Evolutionary conservation across 2,888 invertebrate genomes (phyloP).

Genomic region (Zaprionus lineosus): DNA sequence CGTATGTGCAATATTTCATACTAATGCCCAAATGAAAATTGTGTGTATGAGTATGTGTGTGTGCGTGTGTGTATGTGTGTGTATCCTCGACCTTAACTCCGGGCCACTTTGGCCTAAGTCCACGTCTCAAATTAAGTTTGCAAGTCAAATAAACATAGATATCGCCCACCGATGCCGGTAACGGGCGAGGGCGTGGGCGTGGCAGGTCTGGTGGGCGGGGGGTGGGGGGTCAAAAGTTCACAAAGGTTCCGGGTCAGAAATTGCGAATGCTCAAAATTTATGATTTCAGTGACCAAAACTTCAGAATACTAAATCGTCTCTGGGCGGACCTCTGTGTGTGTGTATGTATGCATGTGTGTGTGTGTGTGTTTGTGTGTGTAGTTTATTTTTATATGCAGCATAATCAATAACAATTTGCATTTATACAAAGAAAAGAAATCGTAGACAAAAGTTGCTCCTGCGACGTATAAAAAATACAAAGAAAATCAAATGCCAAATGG

Average conservation of each 20-base stretch:
- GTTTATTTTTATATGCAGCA: slow-evolving; percentile 58
- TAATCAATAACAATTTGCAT: slow-evolving; percentile 77
- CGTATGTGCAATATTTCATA: slow-evolving; percentile 63
- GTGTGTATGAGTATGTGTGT: slow-evolving; percentile 14
- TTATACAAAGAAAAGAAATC: slow-evolving; percentile 35
- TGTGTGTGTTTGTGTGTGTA: slow-evolving; percentile 8
- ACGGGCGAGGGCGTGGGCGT: too few species aligned
- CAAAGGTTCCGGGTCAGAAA: slow-evolving; percentile 39
- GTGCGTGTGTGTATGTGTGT: slow-evolving; percentile 16
- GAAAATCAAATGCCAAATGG: slow-evolving; percentile 53
- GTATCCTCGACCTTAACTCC: too few species aligned
- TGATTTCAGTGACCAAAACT: slow-evolving; percentile 11
- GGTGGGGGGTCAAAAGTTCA: slow-evolving; percentile 7
- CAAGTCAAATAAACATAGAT: too few species aligned
- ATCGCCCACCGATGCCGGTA: too few species aligned
- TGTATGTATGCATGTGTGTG: background rate
- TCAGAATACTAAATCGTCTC: background rate
- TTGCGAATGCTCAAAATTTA: slow-evolving; percentile 43
- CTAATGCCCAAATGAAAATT: slow-evolving; percentile 45
- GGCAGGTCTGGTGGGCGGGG: background rate
- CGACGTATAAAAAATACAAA: slow-evolving; percentile 24
- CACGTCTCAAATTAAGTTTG: too few species aligned
- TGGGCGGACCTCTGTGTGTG: background rate
- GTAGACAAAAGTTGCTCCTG: slow-evolving; percentile 22
- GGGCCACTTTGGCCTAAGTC: too few species aligned